phyloP scores from a whole-genome alignment of 2,888 invertebrate species.

The Troides helena region DNA sequence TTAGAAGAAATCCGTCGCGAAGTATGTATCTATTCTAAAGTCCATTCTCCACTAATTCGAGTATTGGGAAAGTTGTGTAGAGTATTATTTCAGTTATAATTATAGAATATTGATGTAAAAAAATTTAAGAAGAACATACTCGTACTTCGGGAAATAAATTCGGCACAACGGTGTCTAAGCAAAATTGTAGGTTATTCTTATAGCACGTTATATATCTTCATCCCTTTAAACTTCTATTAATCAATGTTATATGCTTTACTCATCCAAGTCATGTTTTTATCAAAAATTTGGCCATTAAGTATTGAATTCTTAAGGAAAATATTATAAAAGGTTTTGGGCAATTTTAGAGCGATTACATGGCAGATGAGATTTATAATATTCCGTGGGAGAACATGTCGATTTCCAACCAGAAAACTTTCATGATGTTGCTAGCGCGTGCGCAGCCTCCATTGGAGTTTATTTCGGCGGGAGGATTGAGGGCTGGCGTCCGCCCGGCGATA shows the following conservation, averaged over 20 bases:
- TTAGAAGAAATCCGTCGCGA: constrained; percentile 43
- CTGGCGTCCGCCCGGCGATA: constrained; percentile 45
- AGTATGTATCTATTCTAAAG: constrained; percentile 21
- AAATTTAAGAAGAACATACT: no score
- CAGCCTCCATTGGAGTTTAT: constrained; percentile 42
- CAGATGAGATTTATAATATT: constrained; percentile 41
- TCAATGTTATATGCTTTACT: no score
- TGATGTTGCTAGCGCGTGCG: constrained; percentile 40
- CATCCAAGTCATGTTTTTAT: not conserved
- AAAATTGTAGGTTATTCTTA: no score
- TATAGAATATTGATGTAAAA: no score
- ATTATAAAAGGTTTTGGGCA: not conserved
- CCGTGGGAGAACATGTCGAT: constrained; percentile 47
- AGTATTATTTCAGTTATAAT: no score
- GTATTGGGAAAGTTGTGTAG: no score
- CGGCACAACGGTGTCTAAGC: no score
- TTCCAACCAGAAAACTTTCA: constrained; percentile 42
- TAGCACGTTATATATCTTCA: no score
- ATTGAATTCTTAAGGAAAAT: not conserved
- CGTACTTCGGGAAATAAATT: no score
- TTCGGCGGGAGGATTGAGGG: constrained; percentile 44
- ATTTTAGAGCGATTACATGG: constrained; percentile 43
- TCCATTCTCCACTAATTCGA: not conserved
- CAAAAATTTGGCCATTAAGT: not conserved
- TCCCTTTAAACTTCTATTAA: no score